Evolutionary conservation across 2,797 vertebrate genomes (phyloP).

Genomic region (Sandelia bainsii): DNA sequence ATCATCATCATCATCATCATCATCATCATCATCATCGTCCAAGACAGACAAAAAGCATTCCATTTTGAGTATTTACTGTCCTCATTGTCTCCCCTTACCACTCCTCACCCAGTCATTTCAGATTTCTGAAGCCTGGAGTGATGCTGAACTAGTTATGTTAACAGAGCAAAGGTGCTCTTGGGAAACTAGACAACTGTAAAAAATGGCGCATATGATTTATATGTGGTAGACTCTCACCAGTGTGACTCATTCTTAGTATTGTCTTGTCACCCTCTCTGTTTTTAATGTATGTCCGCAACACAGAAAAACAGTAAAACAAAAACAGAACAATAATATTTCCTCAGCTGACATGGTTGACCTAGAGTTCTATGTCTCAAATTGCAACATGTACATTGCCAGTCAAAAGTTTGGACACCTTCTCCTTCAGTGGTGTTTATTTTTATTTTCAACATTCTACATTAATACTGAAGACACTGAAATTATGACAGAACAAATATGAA

Average conservation of each 20-base stretch:
- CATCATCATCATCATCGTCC: conserved; percentile 56
- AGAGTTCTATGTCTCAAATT: not conserved
- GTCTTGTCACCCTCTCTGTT: not conserved
- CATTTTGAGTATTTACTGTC: conserved; percentile 47
- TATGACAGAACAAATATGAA: too few species aligned
- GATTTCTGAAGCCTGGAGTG: conserved; percentile 37
- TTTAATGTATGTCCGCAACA: not conserved
- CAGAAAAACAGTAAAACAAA: too few species aligned
- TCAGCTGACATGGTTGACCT: not conserved
- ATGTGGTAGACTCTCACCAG: not conserved
- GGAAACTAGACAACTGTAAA: conserved; percentile 6
- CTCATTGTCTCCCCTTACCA: conserved; percentile 1
- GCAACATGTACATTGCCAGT: too few species aligned
- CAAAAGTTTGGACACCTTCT: too few species aligned
- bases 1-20: conserved; percentile 60
- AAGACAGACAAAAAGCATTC: conserved; percentile 67
- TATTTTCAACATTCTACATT: too few species aligned
- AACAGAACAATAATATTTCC: not conserved
- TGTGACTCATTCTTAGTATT: conserved; percentile 11
- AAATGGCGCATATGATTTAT: conserved; percentile 4
- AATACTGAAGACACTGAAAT: too few species aligned
- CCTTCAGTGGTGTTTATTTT: too few species aligned
- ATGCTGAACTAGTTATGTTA: conserved; percentile 40
- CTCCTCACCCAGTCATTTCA: conserved; percentile 14
- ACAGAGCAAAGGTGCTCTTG: conserved; percentile 15